Percentiles rank a stretch among this genome's conserved stretches.
Conservation (phyloP, 1,140 invertebrate species). For the Manduca sexta region DNA sequence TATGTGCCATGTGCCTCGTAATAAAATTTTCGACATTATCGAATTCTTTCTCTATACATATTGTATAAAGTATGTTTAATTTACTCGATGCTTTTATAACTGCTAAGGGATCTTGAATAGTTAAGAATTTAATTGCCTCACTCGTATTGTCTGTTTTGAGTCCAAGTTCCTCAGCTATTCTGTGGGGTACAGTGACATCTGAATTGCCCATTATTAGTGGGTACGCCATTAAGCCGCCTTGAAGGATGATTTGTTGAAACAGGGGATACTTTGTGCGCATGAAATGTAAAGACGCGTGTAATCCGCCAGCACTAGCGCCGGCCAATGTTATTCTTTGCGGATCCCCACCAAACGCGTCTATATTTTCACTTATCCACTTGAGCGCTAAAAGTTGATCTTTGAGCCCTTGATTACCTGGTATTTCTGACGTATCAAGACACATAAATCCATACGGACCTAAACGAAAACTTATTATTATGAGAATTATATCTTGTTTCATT, state of each 20-base stretch:
- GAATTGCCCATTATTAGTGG: background rate
- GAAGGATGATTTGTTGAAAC: constrained; percentile 28
- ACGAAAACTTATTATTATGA: constrained; percentile 77
- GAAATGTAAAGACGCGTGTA: constrained; percentile 26
- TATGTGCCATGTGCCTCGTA: background rate
- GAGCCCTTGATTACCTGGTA: constrained; percentile 81
- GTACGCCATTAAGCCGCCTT: constrained; percentile 16
- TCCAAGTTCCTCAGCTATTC: constrained; percentile 19
- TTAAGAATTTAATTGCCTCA: constrained; percentile 18
- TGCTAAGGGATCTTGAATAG: constrained; percentile 5
- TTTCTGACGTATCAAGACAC: constrained; percentile 75
- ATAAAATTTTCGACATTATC: constrained; percentile 6
- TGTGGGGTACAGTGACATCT: constrained; percentile 9
- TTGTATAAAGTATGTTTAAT: constrained; percentile 2
- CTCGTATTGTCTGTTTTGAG: constrained; percentile 12
- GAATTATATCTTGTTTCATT: constrained; percentile 70
- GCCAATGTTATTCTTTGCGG: constrained; percentile 76
- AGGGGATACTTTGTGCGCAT: constrained; percentile 18
- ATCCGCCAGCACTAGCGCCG: constrained; percentile 79
- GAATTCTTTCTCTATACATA: constrained; percentile 27
- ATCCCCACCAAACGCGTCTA: constrained; percentile 81
- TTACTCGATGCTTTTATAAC: constrained; percentile 15
- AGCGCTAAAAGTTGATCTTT: constrained; percentile 80
- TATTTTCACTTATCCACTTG: constrained; percentile 78
- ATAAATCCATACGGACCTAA: constrained; percentile 79